These are phyloP conservation scores for Cyclophora punctaria DNA, from an alignment of 2,888 invertebrate genomes.

Conservation along the genomic window DNA sequence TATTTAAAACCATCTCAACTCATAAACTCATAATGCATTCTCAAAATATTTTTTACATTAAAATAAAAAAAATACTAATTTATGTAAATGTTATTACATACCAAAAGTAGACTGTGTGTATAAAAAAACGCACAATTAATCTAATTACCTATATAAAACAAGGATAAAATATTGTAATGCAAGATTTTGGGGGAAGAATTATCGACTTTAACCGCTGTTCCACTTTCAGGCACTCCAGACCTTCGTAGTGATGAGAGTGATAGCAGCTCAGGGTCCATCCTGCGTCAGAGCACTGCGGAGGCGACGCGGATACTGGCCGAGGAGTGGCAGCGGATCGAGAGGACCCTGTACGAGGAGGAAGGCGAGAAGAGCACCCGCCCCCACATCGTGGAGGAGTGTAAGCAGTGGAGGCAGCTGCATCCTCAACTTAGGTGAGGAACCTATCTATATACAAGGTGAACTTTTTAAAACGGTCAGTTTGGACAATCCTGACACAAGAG, in stretches of 20 bases:
- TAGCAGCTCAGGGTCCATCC: constrained; percentile 70
- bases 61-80: background rate
- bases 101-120: no score
- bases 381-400: constrained; percentile 73
- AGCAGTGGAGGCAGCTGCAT: constrained; percentile 75
- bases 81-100: no score
- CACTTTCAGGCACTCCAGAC: constrained; percentile 53
- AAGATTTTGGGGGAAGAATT: no score
- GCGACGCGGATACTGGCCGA: constrained; percentile 63
- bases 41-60: background rate
- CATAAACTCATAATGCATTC: no score
- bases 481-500: no score
- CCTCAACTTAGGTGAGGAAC: constrained; percentile 70
- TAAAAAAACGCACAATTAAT: no score
- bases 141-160: no score
- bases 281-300: constrained; percentile 65
- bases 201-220: background rate
- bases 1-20: no score
- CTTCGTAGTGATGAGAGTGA: constrained; percentile 68
- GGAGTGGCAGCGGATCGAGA: constrained; percentile 75
- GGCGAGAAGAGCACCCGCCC: constrained; percentile 61
- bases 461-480: no score
- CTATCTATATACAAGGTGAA: no score
- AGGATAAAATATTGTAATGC: no score
- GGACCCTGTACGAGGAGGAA: constrained; percentile 72